Base-by-base conservation (phyloP, 2,797 vertebrate genomes). In the Acropternis orthonyx region DNA sequence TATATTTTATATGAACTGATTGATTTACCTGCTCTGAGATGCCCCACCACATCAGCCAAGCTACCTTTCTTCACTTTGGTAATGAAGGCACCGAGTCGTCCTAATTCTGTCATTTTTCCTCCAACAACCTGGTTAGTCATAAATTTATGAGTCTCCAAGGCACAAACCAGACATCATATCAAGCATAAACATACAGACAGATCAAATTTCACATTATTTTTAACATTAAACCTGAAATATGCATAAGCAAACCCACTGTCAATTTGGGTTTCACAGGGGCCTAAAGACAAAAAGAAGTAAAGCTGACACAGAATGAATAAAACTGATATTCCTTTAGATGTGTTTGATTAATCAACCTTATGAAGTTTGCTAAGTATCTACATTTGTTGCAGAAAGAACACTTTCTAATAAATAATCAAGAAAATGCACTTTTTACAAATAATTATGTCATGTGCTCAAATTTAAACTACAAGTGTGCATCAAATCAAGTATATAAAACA, bases 51-150 rank as follows among this genome's bases (percentile, higher is more conserved):
- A 96, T 99, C 99, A 39, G 99, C 99, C 75, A 99, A 98, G 96
- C 99, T 99, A 96, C 99, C 99, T 98, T 99, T 99, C 98, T 99
- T 99, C 85, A 99, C 99, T 99, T 99, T 99, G 98, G 99, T 99
- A 98, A 99, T 99, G 96, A 99, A 99, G 98, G 99, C 99, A 97
- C 99, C 99, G 13, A 99, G 99, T 96, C 99, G 98, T 95, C 99
- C 99, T 27, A 98, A 98, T 96, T 99, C 98, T n/a, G 99, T 99
- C 98, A 99, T 99, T 98, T 99, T 99, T 78, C 99, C 99, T 88
- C 99, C 99, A 74, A 99, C 99, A 95, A 99, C 99, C 99, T 99
- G 71, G 83, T 86, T 75, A 95, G 96, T 65, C 56, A 96, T 12
- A 97, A 84, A 90, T 83, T 37, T 69, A 9, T 97, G 80, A 98